Conservation (phyloP, 2,888 invertebrate genomes). For the Auanema sp. region DNA sequence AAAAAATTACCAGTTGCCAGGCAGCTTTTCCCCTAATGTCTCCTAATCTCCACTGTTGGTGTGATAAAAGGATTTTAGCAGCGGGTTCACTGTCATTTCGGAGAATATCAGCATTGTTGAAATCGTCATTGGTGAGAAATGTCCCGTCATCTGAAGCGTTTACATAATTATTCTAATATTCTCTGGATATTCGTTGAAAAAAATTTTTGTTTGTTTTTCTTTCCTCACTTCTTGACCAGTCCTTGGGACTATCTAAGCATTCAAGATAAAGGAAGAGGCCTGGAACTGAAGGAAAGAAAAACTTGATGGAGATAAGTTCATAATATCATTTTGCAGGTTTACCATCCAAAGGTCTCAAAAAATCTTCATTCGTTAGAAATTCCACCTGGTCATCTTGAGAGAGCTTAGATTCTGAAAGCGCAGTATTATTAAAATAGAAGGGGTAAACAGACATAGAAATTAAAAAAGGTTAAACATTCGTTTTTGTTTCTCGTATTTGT, state of each 20-base stretch:
- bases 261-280: not conserved
- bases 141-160: slow-evolving; percentile 43
- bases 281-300: not conserved
- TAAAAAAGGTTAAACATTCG: too few species aligned
- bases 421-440: too few species aligned
- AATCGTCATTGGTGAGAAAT: slow-evolving; percentile 50
- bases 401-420: too few species aligned
- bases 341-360: slow-evolving; percentile 45
- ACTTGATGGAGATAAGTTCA: not conserved
- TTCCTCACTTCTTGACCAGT: not conserved
- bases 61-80: slow-evolving; percentile 38
- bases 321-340: too few species aligned
- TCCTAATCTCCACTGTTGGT: slow-evolving; percentile 51
- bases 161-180: not conserved
- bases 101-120: slow-evolving; percentile 51
- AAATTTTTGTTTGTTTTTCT: not conserved
- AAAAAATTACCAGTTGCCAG: slow-evolving; percentile 43
- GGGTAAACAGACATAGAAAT: too few species aligned
- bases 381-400: too few species aligned
- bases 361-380: slow-evolving; percentile 47
- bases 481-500: too few species aligned
- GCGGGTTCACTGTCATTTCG: slow-evolving; percentile 33
- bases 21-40: slow-evolving; percentile 60
- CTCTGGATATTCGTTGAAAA: not conserved
- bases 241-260: not conserved